A percentile compares a stretch with the other conserved stretches of the same genome.
These are phyloP conservation scores for Xerus inauris DNA, from an alignment of 2,113 vertebrate species.

Conservation along the genomic window DNA sequence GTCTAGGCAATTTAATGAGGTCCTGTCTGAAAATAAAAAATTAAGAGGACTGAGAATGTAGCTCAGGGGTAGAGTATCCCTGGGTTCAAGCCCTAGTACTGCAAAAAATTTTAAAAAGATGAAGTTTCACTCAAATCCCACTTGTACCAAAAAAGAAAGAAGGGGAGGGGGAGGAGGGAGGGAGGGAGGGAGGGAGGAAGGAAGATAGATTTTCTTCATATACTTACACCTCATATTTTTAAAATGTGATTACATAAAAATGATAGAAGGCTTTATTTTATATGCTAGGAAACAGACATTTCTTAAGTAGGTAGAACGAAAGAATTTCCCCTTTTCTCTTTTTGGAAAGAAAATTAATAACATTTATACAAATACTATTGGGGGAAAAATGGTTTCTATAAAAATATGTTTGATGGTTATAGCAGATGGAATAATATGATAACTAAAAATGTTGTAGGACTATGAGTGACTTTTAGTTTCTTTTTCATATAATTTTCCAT, in stretches of 20 bases:
- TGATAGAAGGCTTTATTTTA: not conserved
- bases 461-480: not conserved
- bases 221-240: not conserved
- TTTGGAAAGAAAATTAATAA: not conserved
- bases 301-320: constrained; percentile 10
- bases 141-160: not conserved
- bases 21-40: too few relatives aligned
- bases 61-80: too few relatives aligned
- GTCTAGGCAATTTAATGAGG: too few relatives aligned
- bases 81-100: too few relatives aligned
- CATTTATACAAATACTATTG: constrained; percentile 9
- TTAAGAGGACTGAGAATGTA: too few relatives aligned
- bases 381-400: not conserved
- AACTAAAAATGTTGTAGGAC: not conserved
- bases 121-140: constrained; percentile 5
- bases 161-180: too few relatives aligned
- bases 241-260: not conserved
- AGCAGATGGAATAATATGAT: not conserved
- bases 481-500: constrained; percentile 35
- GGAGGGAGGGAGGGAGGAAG: too few relatives aligned
- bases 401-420: not conserved
- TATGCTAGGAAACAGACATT: not conserved
- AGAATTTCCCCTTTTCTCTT: not conserved
- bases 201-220: not conserved
- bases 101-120: not conserved